A percentile compares a stretch with the other conserved stretches of the same genome.
phyloP scores from a whole-genome alignment of 2,113 vertebrate species.

The Panthera tigris region DNA sequence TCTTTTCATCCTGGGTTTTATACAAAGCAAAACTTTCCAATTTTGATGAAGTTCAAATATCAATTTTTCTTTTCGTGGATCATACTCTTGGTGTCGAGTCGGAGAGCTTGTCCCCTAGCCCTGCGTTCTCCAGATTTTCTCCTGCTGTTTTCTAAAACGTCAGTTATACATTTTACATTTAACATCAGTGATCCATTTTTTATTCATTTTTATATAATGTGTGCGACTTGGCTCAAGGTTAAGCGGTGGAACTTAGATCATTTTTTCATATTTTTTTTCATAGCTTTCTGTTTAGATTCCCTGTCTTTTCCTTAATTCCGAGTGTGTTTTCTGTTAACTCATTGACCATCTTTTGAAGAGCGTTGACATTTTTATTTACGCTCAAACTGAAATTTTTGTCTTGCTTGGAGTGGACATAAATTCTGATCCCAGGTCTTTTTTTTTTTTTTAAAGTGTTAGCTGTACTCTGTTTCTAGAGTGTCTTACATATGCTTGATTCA shows the following conservation, averaged over 20 bases:
- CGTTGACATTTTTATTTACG: background rate
- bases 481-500: background rate
- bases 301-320: background rate
- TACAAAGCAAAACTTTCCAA: background rate
- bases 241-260: background rate
- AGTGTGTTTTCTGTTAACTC: background rate
- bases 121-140: background rate
- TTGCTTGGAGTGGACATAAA: background rate
- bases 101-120: background rate
- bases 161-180: background rate
- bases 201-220: background rate
- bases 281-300: background rate
- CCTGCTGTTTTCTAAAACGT: background rate
- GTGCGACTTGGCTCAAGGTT: background rate
- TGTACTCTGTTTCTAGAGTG: background rate
- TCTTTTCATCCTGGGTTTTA: background rate
- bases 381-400: background rate
- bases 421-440: background rate
- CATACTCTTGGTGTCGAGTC: background rate
- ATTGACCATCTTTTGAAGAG: background rate
- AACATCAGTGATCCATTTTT: background rate
- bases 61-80: background rate
- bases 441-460: background rate
- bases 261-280: background rate
- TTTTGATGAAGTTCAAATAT: background rate